A percentile compares a stretch with the other conserved stretches of the same genome.
phyloP scores from a whole-genome alignment of 2,113 vertebrate genomes.

The Tautogolabrus adspersus region DNA sequence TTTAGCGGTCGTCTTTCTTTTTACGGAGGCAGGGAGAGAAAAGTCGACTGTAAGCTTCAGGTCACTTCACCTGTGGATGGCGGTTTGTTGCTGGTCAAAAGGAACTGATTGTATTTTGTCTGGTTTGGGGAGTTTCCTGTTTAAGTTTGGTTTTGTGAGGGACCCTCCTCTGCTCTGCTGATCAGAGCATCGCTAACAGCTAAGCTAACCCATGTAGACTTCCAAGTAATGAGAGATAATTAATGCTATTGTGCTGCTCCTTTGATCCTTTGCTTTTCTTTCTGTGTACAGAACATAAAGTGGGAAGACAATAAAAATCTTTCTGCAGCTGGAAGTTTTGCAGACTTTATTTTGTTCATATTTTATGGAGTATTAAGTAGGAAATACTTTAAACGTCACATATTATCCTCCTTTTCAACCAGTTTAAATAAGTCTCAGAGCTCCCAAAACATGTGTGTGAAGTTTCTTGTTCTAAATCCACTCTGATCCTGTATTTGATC shows the following conservation, averaged over 20 bases:
- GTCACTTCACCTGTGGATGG: slow-evolving; percentile 26
- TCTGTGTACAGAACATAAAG: slow-evolving; percentile 31
- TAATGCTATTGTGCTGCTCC: slow-evolving; percentile 17
- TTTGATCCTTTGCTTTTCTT: slow-evolving; percentile 24
- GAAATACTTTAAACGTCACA: no score
- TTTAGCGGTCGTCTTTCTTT: slow-evolving; percentile 15
- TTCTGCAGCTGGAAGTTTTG: slow-evolving; percentile 22
- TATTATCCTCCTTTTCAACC: no score
- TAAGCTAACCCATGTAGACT: slow-evolving; percentile 18
- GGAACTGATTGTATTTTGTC: background rate
- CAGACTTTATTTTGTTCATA: slow-evolving; percentile 1
- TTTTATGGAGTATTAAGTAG: background rate
- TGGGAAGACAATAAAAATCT: slow-evolving; percentile 64
- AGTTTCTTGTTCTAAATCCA: no score
- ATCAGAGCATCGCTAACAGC: slow-evolving; percentile 8
- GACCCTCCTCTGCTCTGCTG: slow-evolving; percentile 27
- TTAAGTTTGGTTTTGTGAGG: slow-evolving; percentile 28
- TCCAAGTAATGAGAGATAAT: slow-evolving; percentile 14
- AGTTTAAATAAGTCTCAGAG: no score
- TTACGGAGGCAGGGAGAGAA: slow-evolving; percentile 4
- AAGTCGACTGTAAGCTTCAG: slow-evolving; percentile 1
- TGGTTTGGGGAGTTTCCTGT: slow-evolving; percentile 7
- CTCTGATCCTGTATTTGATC: no score
- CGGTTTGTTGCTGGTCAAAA: slow-evolving; percentile 9
- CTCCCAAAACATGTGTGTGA: no score